Evolutionary conservation across 2,113 vertebrate species (phyloP).

Genomic region (Macquaria ambigua): DNA sequence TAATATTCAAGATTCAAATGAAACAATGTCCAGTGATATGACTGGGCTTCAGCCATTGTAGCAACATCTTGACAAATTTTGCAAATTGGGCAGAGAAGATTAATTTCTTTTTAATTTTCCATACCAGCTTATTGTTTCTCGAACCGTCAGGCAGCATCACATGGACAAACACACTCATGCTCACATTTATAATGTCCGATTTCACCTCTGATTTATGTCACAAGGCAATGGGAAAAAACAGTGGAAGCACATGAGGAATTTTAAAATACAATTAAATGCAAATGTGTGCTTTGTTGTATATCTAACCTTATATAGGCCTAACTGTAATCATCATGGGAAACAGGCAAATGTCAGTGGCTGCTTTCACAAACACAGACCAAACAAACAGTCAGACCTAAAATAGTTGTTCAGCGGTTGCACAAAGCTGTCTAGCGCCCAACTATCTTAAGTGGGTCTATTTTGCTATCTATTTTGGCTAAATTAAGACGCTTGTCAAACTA

Average conservation of each 20-base stretch:
- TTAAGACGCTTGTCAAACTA: background rate
- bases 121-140: background rate
- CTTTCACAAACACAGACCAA: constrained; percentile 1
- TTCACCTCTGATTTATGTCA: background rate
- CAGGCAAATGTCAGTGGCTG: background rate
- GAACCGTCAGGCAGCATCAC: background rate
- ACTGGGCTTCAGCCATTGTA: background rate
- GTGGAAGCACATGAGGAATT: background rate
- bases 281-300: background rate
- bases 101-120: background rate
- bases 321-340: background rate
- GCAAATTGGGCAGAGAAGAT: background rate
- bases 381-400: background rate
- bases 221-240: background rate
- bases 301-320: background rate
- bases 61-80: background rate
- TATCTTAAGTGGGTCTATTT: background rate
- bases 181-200: background rate
- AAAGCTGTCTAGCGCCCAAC: background rate
- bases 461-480: background rate
- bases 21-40: background rate
- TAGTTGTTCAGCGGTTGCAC: background rate
- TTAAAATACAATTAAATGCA: background rate
- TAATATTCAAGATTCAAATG: constrained; percentile 15
- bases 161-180: background rate